These are phyloP conservation scores for Menidia beryllina DNA, from an alignment of 2,113 vertebrate species.

Conservation along the genomic window DNA sequence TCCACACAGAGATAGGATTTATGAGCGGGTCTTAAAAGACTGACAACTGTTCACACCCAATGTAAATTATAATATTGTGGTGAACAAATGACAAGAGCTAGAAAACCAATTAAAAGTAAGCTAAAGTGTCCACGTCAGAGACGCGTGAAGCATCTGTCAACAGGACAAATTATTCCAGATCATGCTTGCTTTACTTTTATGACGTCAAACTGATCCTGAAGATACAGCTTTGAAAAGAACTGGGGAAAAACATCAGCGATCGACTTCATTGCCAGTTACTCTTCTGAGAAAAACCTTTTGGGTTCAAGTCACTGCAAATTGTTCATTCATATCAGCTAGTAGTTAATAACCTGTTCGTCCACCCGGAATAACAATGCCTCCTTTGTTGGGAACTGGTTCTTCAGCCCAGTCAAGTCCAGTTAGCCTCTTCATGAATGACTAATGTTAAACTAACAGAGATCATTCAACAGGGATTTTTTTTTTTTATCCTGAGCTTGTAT, in stretches of 20 bases:
- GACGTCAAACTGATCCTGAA: slow-evolving; percentile 17
- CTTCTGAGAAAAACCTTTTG: slow-evolving; percentile 13
- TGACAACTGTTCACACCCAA: slow-evolving; percentile 45
- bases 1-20: slow-evolving; percentile 33
- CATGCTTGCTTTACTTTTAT: neutral
- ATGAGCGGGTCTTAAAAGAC: slow-evolving; percentile 38
- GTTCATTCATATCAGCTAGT: slow-evolving; percentile 65
- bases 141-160: slow-evolving; percentile 19
- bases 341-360: slow-evolving; percentile 78
- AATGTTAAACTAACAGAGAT: slow-evolving; percentile 45
- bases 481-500: slow-evolving; percentile 9
- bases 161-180: slow-evolving; percentile 7
- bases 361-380: slow-evolving; percentile 69
- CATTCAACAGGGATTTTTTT: slow-evolving; percentile 20
- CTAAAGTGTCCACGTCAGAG: neutral
- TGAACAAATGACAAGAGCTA: slow-evolving; percentile 38
- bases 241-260: neutral
- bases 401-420: slow-evolving; percentile 75
- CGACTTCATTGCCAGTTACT: neutral
- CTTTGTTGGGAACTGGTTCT: slow-evolving; percentile 78
- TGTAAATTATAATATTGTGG: slow-evolving; percentile 23
- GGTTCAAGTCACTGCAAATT: slow-evolving; percentile 33
- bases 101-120: slow-evolving; percentile 10
- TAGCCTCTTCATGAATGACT: slow-evolving; percentile 50
- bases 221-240: neutral